Conservation (phyloP, 2,888 invertebrate species). For the Branchellion lobata region DNA sequence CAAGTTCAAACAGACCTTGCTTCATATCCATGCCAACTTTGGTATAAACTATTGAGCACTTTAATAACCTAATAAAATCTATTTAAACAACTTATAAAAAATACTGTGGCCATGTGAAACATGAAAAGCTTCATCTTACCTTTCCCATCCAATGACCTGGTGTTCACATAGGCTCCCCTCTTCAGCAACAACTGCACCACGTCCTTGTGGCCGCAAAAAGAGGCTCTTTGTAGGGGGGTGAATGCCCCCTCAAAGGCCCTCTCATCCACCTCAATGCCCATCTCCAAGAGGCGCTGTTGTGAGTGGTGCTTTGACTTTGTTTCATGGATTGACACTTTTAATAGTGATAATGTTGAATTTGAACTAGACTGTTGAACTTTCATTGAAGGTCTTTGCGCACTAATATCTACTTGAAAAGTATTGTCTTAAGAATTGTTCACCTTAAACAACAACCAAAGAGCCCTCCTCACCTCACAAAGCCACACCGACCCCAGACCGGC, state of each 20-base stretch:
- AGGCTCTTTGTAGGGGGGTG: constrained; percentile 92
- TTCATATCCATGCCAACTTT: background rate
- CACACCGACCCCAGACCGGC: constrained; percentile 97
- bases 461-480: constrained; percentile 73
- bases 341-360: background rate
- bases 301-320: too few relatives aligned
- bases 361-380: too few relatives aligned
- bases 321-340: background rate
- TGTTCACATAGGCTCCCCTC: constrained; percentile 96
- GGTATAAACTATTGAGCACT: too few relatives aligned
- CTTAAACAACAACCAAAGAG: too few relatives aligned
- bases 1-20: background rate
- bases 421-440: too few relatives aligned
- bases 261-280: constrained; percentile 96
- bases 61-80: too few relatives aligned
- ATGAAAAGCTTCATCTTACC: too few relatives aligned
- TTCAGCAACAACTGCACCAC: constrained; percentile 88
- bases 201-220: constrained; percentile 63
- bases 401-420: too few relatives aligned
- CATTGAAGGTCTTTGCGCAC: too few relatives aligned
- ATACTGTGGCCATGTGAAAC: too few relatives aligned
- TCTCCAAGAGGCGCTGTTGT: constrained; percentile 79
- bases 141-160: constrained; percentile 82
- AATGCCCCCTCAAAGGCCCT: constrained; percentile 94
- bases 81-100: too few relatives aligned